These are phyloP conservation scores for Uria lomvia DNA, from an alignment of 2,113 vertebrate species.

Conservation along the genomic window DNA sequence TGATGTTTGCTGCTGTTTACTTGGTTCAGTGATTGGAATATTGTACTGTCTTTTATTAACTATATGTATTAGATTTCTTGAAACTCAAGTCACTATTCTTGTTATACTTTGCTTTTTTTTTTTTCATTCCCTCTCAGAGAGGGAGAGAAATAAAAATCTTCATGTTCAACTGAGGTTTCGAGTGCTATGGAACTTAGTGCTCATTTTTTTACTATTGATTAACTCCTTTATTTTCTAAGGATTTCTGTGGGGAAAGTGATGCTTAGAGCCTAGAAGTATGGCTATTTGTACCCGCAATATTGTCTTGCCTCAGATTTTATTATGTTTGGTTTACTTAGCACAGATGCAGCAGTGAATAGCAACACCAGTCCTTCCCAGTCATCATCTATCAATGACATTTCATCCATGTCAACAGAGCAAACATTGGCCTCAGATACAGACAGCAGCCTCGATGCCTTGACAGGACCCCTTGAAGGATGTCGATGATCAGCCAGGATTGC, in stretches of 20 bases:
- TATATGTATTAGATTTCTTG: neutral
- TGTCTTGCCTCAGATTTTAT: constrained; percentile 77
- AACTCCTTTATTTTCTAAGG: neutral
- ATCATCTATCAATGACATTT: constrained; percentile 97
- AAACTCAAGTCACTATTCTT: neutral
- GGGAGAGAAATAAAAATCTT: neutral
- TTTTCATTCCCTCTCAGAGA: neutral
- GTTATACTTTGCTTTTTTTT: neutral
- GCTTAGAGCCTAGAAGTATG: neutral
- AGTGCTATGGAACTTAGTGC: neutral
- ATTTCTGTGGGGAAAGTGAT: neutral
- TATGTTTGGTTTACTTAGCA: constrained; percentile 79
- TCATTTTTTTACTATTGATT: neutral
- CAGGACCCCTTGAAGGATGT: constrained; percentile 90
- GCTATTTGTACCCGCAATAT: constrained; percentile 1
- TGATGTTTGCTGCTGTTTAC: neutral
- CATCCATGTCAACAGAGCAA: constrained; percentile 98
- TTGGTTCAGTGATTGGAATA: neutral
- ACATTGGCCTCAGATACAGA: constrained; percentile 98
- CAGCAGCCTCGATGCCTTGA: constrained; percentile 94
- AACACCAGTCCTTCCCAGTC: constrained; percentile 91
- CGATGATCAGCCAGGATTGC: constrained; percentile 73
- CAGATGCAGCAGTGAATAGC: constrained; percentile 89
- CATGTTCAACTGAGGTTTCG: neutral
- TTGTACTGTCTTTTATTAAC: neutral